Evolutionary conservation across 2,113 vertebrate species (phyloP), one percentile per base, ranked within the genome.

Genomic region (Salvelinus alpinus): DNA sequence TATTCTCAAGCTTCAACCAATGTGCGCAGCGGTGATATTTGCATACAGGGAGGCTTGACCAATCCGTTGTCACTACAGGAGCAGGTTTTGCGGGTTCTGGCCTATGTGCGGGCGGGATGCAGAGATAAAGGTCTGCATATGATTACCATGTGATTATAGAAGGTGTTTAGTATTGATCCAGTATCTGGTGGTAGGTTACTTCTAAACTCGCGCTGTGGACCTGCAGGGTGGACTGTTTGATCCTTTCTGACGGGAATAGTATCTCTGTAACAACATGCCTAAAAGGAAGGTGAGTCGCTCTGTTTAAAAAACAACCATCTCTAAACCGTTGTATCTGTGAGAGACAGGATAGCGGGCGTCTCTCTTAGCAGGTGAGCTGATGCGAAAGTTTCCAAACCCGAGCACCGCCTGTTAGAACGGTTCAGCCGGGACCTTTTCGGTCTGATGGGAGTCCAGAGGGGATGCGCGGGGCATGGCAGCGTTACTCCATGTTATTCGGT

Each of bases 221-320:
- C 82, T 85, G 72, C 73, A 69, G 77, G 82, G 87, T 86, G 72
- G 73, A 80, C 82, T 79, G 80, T 48, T 64, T 27, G 71, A 74
- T 70, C 77, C 54, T 62, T n/a, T 16, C 27, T 73, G n/a, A 65
- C 68, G 77, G 9, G 83, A 83, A 82, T 84, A 72, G 71, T 66
- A 71, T 81, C 34, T 66, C 80, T 24, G 76, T 73, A 77, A 78
- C 92, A 95, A 91, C 92, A 98, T 98, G 97, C 97, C 97, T 87
- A 98, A 98, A 88, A 96, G 96, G 94, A 98, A 97, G 97, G 97
- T 97, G 90, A 95, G 91, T 82, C 47, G n/a, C 7, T 47, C 72
- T 78, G 12, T 31, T 68, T 71, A 34, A 34, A 34, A 34, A 5
- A 34, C 0, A 29, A 13, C 24, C 24, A 24, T 24, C 3, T 6